Percentiles rank a stretch among this genome's conserved stretches.
These are phyloP conservation scores for Leptura quadrifasciata DNA, from an alignment of 2,888 invertebrate species.

Conservation along the genomic window DNA sequence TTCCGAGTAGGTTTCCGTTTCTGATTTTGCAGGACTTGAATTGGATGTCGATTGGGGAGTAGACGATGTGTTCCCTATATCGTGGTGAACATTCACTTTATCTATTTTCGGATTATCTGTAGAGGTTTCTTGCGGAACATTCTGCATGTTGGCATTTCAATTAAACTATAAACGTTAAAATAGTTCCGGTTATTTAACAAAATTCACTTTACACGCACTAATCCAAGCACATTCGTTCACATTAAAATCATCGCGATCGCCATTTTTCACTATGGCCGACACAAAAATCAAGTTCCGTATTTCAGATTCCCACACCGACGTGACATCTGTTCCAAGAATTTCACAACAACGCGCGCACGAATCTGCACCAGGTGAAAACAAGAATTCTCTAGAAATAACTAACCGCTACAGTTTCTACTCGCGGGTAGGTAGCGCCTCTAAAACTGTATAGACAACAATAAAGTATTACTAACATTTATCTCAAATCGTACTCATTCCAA, in stretches of 20 bases:
- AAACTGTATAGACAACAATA: too few relatives aligned
- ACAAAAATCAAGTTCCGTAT: slow-evolving; percentile 64
- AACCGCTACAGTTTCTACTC: not conserved
- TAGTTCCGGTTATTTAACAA: slow-evolving; percentile 67
- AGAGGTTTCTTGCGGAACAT: slow-evolving; percentile 86
- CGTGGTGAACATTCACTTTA: slow-evolving; percentile 85
- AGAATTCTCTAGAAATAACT: not conserved
- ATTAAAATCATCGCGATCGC: slow-evolving; percentile 79
- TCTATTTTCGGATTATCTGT: slow-evolving; percentile 89
- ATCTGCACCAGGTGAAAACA: not conserved
- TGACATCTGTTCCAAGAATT: slow-evolving; percentile 55
- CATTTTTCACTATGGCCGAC: slow-evolving; percentile 86
- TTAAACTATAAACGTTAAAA: slow-evolving; percentile 75
- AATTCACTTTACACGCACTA: slow-evolving; percentile 70
- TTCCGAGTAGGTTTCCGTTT: slow-evolving; percentile 91
- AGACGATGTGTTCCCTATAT: slow-evolving; percentile 83
- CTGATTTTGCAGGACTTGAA: slow-evolving; percentile 89
- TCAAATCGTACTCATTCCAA: too few relatives aligned
- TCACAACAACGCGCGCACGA: slow-evolving; percentile 4
- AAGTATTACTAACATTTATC: too few relatives aligned
- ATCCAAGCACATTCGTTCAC: slow-evolving; percentile 77
- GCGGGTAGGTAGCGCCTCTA: not conserved
- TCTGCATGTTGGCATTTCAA: slow-evolving; percentile 91
- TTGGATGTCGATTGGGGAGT: slow-evolving; percentile 88
- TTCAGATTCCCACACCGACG: slow-evolving; percentile 59